A percentile compares a stretch with the other conserved stretches of the same genome.
phyloP scores from a whole-genome alignment of 2,888 invertebrate species.

The Tetrapedia diversipes region DNA sequence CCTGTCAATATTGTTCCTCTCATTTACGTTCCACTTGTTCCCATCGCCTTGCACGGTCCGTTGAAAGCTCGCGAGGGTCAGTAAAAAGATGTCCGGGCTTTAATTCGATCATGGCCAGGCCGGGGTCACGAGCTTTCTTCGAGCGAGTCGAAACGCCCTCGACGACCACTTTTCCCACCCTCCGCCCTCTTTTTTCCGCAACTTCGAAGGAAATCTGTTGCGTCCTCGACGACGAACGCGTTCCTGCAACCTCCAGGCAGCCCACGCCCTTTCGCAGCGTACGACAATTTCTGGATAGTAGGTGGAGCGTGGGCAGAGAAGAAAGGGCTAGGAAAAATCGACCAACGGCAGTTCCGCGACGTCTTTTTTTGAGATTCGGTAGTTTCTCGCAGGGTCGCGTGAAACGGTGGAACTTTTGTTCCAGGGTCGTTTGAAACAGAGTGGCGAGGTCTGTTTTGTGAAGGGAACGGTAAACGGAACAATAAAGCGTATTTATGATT shows the following conservation, averaged over 20 bases:
- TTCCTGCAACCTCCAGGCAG: conserved; percentile 5
- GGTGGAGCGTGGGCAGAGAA: neutral
- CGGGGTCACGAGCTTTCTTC: conserved; percentile 42
- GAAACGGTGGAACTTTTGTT: neutral
- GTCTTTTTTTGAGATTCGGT: conserved; percentile 12
- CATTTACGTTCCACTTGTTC: conserved; percentile 14
- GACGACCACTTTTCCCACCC: conserved; percentile 34
- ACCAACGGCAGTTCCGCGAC: conserved; percentile 31
- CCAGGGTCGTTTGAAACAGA: neutral
- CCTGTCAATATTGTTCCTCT: conserved; percentile 1
- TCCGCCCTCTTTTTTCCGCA: conserved; percentile 14
- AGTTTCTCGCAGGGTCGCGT: conserved; percentile 12
- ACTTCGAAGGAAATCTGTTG: conserved; percentile 45
- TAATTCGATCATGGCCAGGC: conserved; percentile 50
- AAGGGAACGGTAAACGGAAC: neutral
- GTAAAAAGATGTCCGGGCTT: conserved; percentile 24
- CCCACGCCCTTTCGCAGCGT: conserved; percentile 8
- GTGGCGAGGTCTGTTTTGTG: neutral
- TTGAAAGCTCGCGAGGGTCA: conserved; percentile 19
- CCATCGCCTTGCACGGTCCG: neutral
- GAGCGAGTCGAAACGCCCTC: conserved; percentile 34
- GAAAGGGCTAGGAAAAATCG: conserved; percentile 36
- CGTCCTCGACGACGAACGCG: conserved; percentile 43
- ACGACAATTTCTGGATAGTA: conserved; percentile 17
- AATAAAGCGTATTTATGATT: neutral